Evolutionary conservation across 1,140 invertebrate species (phyloP), one percentile per base, ranked within the genome.

Genomic region (Lordiphosa stackelbergi): DNA sequence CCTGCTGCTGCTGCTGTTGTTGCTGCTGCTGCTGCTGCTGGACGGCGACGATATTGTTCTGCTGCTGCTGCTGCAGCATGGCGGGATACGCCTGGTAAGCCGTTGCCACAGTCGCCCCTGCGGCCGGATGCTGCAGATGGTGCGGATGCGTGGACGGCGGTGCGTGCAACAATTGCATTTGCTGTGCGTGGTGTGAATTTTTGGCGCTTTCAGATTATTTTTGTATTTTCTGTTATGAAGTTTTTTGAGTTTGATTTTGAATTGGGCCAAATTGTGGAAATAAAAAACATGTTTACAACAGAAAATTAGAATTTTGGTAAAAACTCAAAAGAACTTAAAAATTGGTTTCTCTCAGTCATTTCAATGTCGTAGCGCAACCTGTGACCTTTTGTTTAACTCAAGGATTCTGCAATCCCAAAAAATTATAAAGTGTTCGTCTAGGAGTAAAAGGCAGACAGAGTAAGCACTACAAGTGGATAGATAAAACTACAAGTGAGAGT

Each of bases 101-200:
- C 37, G 65, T 35, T 51, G 73, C 47, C 42, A 45, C 47, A 53
- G 56, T 59, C 19, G 71, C 73, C 42, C 66, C 66, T 51, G 73
- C 68, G 12, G 51, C 60, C 49, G 48, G 75, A 56, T 79, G 75
- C 71, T 69, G 77, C 65, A 78, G 62, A 60, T 68, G 64, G 69
- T 86, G 84, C 61, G 78, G 79, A 64, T 83, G 85, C 58, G 73
- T 84, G 65, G 81, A 72, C 58, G 83, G 78, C 55, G 78, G 62
- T 71, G 81, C 77, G 73, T 87, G 85, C 74, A 87, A 77, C 73
- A 86, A 81, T 87, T 86, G 85, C 85, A 86, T 87, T 87, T 87
- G 85, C 77, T 87, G 79, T 86, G 68, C 71, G 75, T 79, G 72
- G 68, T 85, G 81, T 81, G 84, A 73, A 73, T 62, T 54, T 40